Evolutionary conservation across 2,797 vertebrate species (phyloP), one percentile per base, ranked within the genome.

Genomic region (Phoeniculus purpureus): DNA sequence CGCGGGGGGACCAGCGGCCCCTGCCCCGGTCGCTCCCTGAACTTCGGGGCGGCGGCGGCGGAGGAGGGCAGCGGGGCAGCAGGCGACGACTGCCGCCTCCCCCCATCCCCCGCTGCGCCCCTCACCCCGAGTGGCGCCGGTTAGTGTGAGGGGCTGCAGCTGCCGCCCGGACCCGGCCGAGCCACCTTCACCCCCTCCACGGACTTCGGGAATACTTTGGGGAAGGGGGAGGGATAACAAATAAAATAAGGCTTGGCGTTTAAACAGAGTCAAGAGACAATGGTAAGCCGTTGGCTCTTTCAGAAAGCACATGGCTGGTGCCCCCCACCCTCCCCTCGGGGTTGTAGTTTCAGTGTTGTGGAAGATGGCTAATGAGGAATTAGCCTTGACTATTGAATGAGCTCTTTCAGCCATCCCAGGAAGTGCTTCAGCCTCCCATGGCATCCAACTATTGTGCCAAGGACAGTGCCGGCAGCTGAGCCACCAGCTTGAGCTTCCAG

Each of bases 241-340:
- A 45, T 60, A 51, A 32, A n/a, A n/a, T 32, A 15, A 17, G 62
- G 14, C 74, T 88, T 75, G 64, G 62, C 58, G 71, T 7, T 74
- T 43, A 21, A 54, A 54, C 34, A 37, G 78, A 58, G 27, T 43
- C 61, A 47, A 71, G 82, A 77, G 86, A 94, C 95, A 95, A 84
- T 95, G 93, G 92, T 51, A 74, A 94, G 78, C 88, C 50, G 56
- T 43, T 94, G 82, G 79, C 75, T 51, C 77, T 81, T 77, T 94
- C 77, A 84, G 27, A 43, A 65, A 60, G 54, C 80, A 87, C 89
- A 88, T 89, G 93, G 88, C 71, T 76, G 62, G 56, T 81, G 75
- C 50, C 61, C 82, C 65, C 90, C 93, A 77, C 88, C 92, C 90
- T 77, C 37, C 72, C 83, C 65, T 81, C 27, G 11, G 86, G 93